These are phyloP conservation scores for Lapara coniferarum DNA, from an alignment of 2,888 invertebrate genomes.

Conservation along the genomic window DNA sequence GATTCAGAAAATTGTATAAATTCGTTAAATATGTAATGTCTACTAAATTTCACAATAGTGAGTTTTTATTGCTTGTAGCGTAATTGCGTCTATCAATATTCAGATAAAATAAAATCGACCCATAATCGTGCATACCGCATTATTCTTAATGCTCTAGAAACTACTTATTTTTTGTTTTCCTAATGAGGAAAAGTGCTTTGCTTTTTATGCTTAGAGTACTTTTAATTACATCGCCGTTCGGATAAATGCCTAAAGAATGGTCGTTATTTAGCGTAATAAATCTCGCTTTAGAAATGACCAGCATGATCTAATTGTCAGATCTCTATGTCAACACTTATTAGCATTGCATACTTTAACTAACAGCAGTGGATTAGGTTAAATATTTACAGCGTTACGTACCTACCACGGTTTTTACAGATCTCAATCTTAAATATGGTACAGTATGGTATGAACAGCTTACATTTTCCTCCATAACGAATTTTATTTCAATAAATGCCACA, in stretches of 20 bases:
- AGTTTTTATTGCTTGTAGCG: background rate
- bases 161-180: constrained; percentile 32
- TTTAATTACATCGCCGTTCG: constrained; percentile 26
- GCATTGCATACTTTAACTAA: constrained; percentile 5
- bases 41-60: constrained; percentile 11
- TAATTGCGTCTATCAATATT: background rate
- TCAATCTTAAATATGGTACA: no score
- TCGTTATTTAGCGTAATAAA: constrained; percentile 22
- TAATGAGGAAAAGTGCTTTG: constrained; percentile 32
- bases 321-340: background rate
- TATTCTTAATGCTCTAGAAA: constrained; percentile 21
- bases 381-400: background rate
- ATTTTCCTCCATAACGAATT: background rate
- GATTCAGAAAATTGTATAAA: background rate
- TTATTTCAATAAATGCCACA: background rate
- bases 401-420: background rate
- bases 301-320: constrained; percentile 14
- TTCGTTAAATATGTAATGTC: background rate
- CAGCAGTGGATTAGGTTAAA: background rate
- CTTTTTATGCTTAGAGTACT: constrained; percentile 30
- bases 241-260: constrained; percentile 24
- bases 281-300: constrained; percentile 11
- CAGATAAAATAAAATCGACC: constrained; percentile 19
- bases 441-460: background rate
- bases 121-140: constrained; percentile 8